Conservation (phyloP, 2,113 vertebrate species). For the Heteronetta atricapilla region DNA sequence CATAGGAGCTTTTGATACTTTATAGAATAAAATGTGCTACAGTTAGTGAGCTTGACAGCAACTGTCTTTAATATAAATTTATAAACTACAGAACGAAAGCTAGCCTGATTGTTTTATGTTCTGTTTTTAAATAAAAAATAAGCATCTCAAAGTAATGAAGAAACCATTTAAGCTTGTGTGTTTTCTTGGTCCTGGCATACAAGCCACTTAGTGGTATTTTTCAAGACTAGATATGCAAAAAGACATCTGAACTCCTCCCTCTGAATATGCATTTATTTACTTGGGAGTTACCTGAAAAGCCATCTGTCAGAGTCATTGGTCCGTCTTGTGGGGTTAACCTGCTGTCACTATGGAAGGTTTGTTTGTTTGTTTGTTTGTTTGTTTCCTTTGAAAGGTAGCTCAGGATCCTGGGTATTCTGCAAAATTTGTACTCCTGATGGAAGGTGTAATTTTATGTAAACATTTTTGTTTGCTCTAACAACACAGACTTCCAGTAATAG, state of each 20-base stretch:
- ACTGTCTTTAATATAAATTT: neutral
- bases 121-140: neutral
- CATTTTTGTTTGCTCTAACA: neutral
- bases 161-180: neutral
- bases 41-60: neutral
- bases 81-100: neutral
- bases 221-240: neutral
- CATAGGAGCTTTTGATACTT: neutral
- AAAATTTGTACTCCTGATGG: neutral
- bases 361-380: neutral
- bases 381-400: neutral
- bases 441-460: neutral
- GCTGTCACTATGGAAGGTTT: neutral
- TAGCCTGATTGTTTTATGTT: neutral
- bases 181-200: neutral
- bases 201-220: neutral
- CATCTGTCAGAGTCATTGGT: neutral
- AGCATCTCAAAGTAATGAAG: neutral
- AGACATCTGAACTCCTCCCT: neutral
- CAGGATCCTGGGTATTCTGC: neutral
- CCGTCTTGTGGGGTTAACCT: neutral
- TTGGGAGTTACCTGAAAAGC: neutral
- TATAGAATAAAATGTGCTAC: neutral
- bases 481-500: neutral
- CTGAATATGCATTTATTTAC: neutral